Evolutionary conservation across 2,888 invertebrate genomes (phyloP).

Genomic region (Alcis repandata): DNA sequence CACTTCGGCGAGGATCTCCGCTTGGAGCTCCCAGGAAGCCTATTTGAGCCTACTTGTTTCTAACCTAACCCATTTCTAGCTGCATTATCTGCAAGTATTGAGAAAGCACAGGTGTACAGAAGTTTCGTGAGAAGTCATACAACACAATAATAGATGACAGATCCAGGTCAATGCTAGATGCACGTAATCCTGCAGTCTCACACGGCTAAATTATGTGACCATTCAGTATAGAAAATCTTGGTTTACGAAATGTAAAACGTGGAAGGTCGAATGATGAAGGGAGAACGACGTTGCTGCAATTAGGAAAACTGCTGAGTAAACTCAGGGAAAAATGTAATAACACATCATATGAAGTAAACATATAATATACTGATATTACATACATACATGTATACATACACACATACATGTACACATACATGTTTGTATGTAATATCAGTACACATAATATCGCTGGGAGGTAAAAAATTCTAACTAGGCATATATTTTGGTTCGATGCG

Average conservation of each 20-base stretch:
- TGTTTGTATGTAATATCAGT: too few species aligned
- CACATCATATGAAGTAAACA: too few species aligned
- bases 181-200: slow-evolving; percentile 10
- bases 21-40: too few species aligned
- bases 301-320: neutral
- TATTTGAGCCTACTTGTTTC: too few species aligned
- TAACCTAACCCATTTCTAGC: neutral
- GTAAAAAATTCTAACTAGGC: too few species aligned
- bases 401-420: too few species aligned
- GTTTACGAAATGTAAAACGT: slow-evolving; percentile 8
- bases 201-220: neutral
- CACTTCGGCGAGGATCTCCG: too few species aligned
- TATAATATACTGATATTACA: too few species aligned
- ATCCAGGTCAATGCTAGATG: slow-evolving; percentile 8
- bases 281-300: neutral
- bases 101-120: neutral
- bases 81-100: neutral
- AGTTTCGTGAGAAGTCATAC: neutral
- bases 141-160: slow-evolving; percentile 7
- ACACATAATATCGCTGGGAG: too few species aligned
- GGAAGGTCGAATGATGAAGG: neutral
- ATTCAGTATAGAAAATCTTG: slow-evolving; percentile 11
- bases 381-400: too few species aligned
- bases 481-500: too few species aligned
- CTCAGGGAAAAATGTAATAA: too few species aligned